Conservation (phyloP, 2,113 vertebrate genomes). For the Tursiops truncatus region DNA sequence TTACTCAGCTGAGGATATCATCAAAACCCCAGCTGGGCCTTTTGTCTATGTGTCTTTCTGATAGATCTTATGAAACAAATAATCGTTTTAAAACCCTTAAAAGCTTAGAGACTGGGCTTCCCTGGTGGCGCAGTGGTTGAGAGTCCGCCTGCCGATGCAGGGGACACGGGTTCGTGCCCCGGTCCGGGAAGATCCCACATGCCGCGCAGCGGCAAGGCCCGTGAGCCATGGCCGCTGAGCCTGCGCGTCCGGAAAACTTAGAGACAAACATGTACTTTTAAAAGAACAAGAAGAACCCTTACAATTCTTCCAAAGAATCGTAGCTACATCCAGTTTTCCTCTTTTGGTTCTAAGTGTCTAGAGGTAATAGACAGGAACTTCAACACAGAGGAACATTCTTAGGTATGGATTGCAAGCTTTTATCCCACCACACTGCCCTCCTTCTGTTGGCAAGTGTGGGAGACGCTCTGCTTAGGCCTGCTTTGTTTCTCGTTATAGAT, state of each 20-base stretch:
- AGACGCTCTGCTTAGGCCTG: neutral
- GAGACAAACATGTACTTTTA: neutral
- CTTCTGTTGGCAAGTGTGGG: neutral
- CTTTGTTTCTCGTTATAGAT: slow-evolving; percentile 84
- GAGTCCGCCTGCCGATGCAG: too few relatives aligned
- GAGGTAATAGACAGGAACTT: neutral
- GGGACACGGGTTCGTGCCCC: too few relatives aligned
- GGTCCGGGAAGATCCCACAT: too few relatives aligned
- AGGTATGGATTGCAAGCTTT: neutral
- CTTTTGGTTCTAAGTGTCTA: neutral
- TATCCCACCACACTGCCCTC: neutral
- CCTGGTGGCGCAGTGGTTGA: too few relatives aligned
- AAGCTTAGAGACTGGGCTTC: neutral
- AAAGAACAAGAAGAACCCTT: neutral
- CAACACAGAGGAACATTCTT: neutral
- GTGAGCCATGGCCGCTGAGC: too few relatives aligned
- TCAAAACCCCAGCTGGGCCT: neutral
- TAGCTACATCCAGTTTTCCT: neutral
- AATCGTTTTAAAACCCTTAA: neutral
- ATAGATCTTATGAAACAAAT: neutral
- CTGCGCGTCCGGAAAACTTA: neutral
- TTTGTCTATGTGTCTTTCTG: neutral
- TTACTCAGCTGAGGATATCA: neutral
- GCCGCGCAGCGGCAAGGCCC: too few relatives aligned
- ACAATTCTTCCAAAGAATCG: neutral